Percentiles rank a stretch among this genome's conserved stretches.
Evolutionary conservation across 2,113 vertebrate species (phyloP).

Genomic region (Stigmatopora nigra): DNA sequence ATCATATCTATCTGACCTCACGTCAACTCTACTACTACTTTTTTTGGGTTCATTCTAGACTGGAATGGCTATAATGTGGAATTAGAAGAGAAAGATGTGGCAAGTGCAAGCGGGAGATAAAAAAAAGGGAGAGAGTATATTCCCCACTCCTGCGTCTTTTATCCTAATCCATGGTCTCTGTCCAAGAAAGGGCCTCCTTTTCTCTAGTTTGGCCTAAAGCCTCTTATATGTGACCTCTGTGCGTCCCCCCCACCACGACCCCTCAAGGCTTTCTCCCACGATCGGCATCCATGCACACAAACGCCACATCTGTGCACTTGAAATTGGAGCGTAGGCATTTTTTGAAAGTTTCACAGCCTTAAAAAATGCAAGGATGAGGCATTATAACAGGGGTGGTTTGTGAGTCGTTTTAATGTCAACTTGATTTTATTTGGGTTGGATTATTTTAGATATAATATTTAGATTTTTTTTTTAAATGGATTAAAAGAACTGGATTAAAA

Average conservation of each 20-base stretch:
- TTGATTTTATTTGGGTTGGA: too few species aligned
- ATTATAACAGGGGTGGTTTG: too few species aligned
- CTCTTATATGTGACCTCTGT: slow-evolving; percentile 65
- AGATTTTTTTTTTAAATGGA: too few species aligned
- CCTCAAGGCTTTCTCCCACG: slow-evolving; percentile 54
- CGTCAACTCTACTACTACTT: neutral
- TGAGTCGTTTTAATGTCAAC: too few species aligned
- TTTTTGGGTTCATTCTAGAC: slow-evolving; percentile 26
- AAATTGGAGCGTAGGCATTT: neutral
- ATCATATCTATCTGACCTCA: slow-evolving; percentile 32
- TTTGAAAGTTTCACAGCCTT: neutral
- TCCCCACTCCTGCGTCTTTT: slow-evolving; percentile 61
- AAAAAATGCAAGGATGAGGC: too few species aligned
- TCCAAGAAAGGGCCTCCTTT: slow-evolving; percentile 70
- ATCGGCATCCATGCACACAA: slow-evolving; percentile 30
- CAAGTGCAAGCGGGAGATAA: slow-evolving; percentile 49
- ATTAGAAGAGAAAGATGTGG: slow-evolving; percentile 41
- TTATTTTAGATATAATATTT: too few species aligned
- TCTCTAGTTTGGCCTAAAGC: slow-evolving; percentile 65
- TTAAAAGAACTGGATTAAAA: too few species aligned
- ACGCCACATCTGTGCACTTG: slow-evolving; percentile 32
- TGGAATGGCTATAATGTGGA: slow-evolving; percentile 39
- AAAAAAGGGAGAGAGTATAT: slow-evolving; percentile 45
- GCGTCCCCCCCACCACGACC: slow-evolving; percentile 32
- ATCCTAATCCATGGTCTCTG: slow-evolving; percentile 64